Evolutionary conservation across 2,113 vertebrate species (phyloP), one percentile per base, ranked within the genome.

Genomic region (Toxostoma redivivum): DNA sequence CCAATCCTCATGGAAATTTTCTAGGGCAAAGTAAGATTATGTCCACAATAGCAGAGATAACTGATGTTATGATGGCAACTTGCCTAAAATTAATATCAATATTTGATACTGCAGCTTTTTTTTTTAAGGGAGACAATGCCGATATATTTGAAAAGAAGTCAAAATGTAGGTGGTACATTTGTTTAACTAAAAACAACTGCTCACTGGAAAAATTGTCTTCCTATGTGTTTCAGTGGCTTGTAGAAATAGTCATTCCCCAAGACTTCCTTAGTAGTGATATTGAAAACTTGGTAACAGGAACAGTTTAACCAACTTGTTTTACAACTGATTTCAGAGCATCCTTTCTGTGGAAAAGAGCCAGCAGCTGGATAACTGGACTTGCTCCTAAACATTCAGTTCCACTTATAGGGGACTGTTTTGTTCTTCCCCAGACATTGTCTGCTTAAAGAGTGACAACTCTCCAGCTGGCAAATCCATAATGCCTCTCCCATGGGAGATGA

Each of bases 11-110:
- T 4, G 65, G 66, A 40, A 64, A 53, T 89, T 96, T 97, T 97
- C 81, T 92, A 90, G 95, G 96, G 73, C 91, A 94, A 94, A 92
- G 80, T 67, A 95, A 76, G 91, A 95, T 97, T 96, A 96, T 17
- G 47, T 38, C 31, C 45, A 86, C 51, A 45, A 47, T 0, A 93
- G 60, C 25, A 77, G 15, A 83, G 56, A 72, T 37, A 85, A 77
- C 51, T 54, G 72, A 80, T 42, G 64, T 35, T 77, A 61, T 27
- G 14, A 60, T 48, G 56, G 81, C 37, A 85, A 73, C 13, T 5
- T 1, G 24, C 28, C 73, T 54, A 40, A 70, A 77, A 53, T 58
- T 86, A 65, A 33, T 73, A 57, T 20, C 35, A 61, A 30, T 77
- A 82, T 42, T 66, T 86, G 17, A 30, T 56, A 27, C 28, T 3